Base-by-base conservation (phyloP, 2,888 invertebrate species). In the Eupithecia inturbata region DNA sequence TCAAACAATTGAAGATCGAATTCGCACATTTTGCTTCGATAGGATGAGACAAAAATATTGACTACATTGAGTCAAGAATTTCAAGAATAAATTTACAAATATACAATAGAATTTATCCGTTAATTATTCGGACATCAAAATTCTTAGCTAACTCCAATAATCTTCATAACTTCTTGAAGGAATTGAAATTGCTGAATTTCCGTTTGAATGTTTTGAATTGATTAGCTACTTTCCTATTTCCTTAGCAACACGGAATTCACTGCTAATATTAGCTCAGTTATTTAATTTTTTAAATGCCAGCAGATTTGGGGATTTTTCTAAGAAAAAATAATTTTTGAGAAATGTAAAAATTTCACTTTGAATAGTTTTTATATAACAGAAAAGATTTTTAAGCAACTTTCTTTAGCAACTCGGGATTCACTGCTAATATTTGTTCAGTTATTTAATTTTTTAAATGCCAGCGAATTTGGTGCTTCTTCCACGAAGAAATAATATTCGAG, bases 121-220 rank as follows among this genome's bases (percentile, higher is more conserved):
- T 66, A 75, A 77, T 78, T 78, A 77, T 70, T 78, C 71, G 70
- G 72, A 75, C 77, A 71, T 77, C 72, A 74, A 74, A 72, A 76
- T 77, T 69, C 74, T 69, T 57, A 70, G 75, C 69, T 71, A 73
- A 74, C 78, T 77, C 75, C 75, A 66, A 66, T 75, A 70, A 64
- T 77, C 73, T 80, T 67, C 69, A 68, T 69, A 74, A 75, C 33
- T 73, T 77, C 76, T 74, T 74, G 45, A 69, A 74, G 79, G 78
- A 77, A 78, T 82, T 77, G 73, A 70, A 81, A 82, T 82, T 80
- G 81, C 81, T 82, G 77, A 73, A 78, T 80, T 81, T 80, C 76
- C 77, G 70, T 70, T 39, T 70, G 76, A 75, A 72, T 68, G 71
- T 77, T 79, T 74, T 74, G 78, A 80, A 75, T 75, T 69, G 76